Evolutionary conservation across 2,113 vertebrate species (phyloP), one percentile per base, ranked within the genome.

Genomic region (Lucifuga dentata): DNA sequence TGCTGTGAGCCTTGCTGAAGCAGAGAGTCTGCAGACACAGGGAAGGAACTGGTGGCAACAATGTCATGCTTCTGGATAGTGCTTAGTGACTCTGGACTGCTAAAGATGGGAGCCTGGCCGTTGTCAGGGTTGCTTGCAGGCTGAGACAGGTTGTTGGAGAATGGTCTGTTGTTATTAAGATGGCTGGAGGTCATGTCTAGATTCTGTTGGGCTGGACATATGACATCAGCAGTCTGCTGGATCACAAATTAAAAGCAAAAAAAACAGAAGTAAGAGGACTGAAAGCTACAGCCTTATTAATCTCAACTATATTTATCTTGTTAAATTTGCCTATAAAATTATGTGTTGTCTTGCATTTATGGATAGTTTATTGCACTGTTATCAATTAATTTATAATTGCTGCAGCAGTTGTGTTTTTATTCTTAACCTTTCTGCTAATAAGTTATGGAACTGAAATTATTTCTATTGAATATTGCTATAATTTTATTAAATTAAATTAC

Each of bases 51-150:
- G 10, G 91, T 68, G 33, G 93, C 91, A 44, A 94, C 89, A 24
- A 96, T 93, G 78, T 98, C 96, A 83, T 97, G 96, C 0, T 96
- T 92, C 41, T 98, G 96, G 76, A 98, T 95, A 6, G 94, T 93
- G 72, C 90, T 92, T 68, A 98, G 89, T 5, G 91, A 66, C 77
- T 98, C 97, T 50, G 94, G 68, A 49, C 86, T 90, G 71, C 86
- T 88, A 83, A 93, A 98, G 67, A 93, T 90, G 61, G 95, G 89
- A 2, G 92, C 62, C 75, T 93, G 93, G 76, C 93, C 89, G 79
- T 93, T 94, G 78, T 98, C 96, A n/a, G 80, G 91, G 60, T 98
- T 95, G 19, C 91, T 82, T 69, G 93, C 79, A 85, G 95, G 85
- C 75, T 93, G 94, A 65, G 95, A 85, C 87, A 95, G 87, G 64